These are phyloP conservation scores for Peromyscus eremicus DNA, from an alignment of 2,797 vertebrate species.

Conservation along the genomic window DNA sequence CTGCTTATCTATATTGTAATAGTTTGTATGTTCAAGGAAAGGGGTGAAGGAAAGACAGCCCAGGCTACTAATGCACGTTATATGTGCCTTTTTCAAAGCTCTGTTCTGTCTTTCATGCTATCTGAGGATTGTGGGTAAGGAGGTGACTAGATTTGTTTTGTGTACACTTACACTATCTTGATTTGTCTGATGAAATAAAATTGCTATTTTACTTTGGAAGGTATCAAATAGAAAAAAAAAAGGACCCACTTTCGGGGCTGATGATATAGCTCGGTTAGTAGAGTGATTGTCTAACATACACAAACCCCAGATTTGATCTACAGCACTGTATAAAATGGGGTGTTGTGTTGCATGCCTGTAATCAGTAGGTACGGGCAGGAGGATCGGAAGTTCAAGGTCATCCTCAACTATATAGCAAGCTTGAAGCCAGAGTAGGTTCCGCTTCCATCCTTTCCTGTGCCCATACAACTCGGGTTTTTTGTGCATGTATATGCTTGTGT, in stretches of 20 bases:
- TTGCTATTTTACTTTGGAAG: conserved; percentile 30
- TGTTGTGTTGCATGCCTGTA: too few relatives aligned
- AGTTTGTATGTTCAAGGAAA: neutral
- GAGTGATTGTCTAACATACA: too few relatives aligned
- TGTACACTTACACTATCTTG: neutral
- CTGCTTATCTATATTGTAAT: neutral
- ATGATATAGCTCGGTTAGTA: neutral
- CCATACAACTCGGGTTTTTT: neutral
- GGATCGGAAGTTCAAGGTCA: too few relatives aligned
- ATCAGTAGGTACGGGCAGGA: too few relatives aligned
- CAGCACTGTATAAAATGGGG: too few relatives aligned
- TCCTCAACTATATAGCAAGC: neutral
- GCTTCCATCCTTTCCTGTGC: neutral
- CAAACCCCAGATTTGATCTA: too few relatives aligned
- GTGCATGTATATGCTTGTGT: neutral
- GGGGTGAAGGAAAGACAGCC: neutral
- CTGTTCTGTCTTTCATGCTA: neutral
- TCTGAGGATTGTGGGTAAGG: neutral
- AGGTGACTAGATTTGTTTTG: neutral
- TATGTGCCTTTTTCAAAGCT: neutral
- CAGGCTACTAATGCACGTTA: neutral
- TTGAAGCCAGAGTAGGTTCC: too few relatives aligned
- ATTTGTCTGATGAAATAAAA: neutral
- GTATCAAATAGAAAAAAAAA: neutral
- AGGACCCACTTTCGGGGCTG: neutral